Evolutionary conservation across 2,113 vertebrate genomes (phyloP), one percentile per base, ranked within the genome.

Genomic region (Aix galericulata): DNA sequence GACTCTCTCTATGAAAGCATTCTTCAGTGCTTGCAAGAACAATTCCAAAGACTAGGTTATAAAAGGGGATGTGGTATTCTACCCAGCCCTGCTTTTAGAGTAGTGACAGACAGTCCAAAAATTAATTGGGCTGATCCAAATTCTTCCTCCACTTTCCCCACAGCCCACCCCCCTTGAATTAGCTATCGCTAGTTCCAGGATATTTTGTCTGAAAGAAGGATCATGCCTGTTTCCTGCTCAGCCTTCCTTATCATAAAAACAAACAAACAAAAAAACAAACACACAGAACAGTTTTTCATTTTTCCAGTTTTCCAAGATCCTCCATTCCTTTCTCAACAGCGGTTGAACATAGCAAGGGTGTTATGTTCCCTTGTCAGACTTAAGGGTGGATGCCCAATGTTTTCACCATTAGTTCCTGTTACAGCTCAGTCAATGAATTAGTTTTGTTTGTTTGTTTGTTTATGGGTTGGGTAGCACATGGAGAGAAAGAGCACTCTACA

Each of bases 351-450:
- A 55, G 15, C 25, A 76, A 16, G 15, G 10, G 5, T 67, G 34
- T 8, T 64, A 25, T 4, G 3, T 86, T 75, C 13, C 23, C 27
- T 31, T 68, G 25, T 31, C 31, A 72, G 34, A 34, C 6, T n/a
- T 55, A 62, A 84, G 29, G 38, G 29, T 1, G 0, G 6, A 11
- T 5, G 2, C 12, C 12, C 27, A 20, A 29, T 13, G 6, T 9
- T 73, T 92, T 80, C n/a, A 31, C 23, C 11, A 15, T n/a, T 42
- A 60, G 16, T 8, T 82, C 31, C 60, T 94, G 22, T 32, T 2
- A 2, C 17, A 81, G 8, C 31, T 63, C 66, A 74, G 44, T 6
- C 11, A 31, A 17, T 75, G 52, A 50, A 62, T 58, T 8, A 23
- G 8, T 6, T 75, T 77, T 74, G 36, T 38, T 38, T 38, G 36